Evolutionary conservation across 2,797 vertebrate genomes (phyloP).

Genomic region (Anguilla marmorata): DNA sequence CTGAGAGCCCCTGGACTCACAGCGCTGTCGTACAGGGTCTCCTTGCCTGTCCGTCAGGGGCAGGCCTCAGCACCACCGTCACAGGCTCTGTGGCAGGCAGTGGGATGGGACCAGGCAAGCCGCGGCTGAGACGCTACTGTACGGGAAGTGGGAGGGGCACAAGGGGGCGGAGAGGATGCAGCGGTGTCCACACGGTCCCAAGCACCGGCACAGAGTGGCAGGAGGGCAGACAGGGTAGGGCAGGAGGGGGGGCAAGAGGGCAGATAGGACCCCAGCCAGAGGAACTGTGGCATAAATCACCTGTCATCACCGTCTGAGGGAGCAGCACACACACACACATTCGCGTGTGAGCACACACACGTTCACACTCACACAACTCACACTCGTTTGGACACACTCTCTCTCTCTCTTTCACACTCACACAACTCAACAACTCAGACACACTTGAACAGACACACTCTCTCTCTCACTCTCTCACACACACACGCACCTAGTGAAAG

Average conservation of each 20-base stretch:
- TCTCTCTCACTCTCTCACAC: no score
- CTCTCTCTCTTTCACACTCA: no score
- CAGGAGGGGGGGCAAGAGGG: slow-evolving; percentile 36
- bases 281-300: slow-evolving; percentile 33
- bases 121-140: slow-evolving; percentile 23
- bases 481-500: neutral
- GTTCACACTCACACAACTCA: slow-evolving; percentile 17
- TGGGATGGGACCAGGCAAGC: neutral
- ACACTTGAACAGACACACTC: neutral
- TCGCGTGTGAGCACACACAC: neutral
- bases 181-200: slow-evolving; percentile 72
- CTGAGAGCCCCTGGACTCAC: neutral
- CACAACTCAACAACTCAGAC: neutral
- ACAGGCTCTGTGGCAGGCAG: neutral
- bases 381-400: slow-evolving; percentile 28
- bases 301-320: slow-evolving; percentile 35
- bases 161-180: slow-evolving; percentile 65
- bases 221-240: slow-evolving; percentile 42
- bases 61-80: neutral
- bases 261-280: slow-evolving; percentile 33
- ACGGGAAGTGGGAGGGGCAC: slow-evolving; percentile 47
- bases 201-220: slow-evolving; percentile 47
- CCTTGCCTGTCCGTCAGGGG: slow-evolving; percentile 7
- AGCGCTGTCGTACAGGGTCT: neutral
- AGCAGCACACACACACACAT: slow-evolving; percentile 25